phyloP scores from a whole-genome alignment of 2,888 invertebrate genomes.

The Eupithecia subumbrata region DNA sequence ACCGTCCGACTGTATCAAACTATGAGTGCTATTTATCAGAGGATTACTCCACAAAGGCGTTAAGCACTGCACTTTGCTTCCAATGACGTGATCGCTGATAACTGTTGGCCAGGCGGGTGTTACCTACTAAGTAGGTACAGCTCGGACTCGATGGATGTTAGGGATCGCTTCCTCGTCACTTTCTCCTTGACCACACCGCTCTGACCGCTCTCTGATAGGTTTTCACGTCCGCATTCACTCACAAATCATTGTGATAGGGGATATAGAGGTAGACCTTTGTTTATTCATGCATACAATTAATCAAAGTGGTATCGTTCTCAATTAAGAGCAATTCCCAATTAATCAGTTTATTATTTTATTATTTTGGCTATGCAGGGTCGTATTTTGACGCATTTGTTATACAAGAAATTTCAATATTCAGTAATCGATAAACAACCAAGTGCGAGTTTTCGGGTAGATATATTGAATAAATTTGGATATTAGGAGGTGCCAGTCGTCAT shows the following conservation, averaged over 20 bases:
- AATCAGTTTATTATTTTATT: background rate
- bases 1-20: background rate
- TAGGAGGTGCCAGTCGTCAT: too few species aligned
- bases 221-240: constrained; percentile 32
- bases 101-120: background rate
- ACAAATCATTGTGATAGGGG: background rate
- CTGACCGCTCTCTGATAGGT: constrained; percentile 43
- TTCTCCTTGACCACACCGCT: constrained; percentile 49
- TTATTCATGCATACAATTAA: too few species aligned
- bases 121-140: constrained; percentile 16
- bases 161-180: constrained; percentile 55
- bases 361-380: background rate
- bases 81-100: constrained; percentile 13
- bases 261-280: background rate
- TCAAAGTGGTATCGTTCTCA: background rate
- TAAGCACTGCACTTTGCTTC: background rate
- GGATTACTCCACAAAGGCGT: background rate
- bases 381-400: background rate
- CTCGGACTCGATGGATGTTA: constrained; percentile 46
- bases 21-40: constrained; percentile 1
- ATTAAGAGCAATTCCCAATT: background rate
- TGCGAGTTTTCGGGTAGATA: background rate
- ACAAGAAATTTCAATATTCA: background rate
- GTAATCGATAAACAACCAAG: background rate
- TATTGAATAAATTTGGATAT: too few species aligned